Evolutionary conservation across 1,140 invertebrate genomes (phyloP), one percentile per base, ranked within the genome.

Genomic region (Drosophila nigromelanica): DNA sequence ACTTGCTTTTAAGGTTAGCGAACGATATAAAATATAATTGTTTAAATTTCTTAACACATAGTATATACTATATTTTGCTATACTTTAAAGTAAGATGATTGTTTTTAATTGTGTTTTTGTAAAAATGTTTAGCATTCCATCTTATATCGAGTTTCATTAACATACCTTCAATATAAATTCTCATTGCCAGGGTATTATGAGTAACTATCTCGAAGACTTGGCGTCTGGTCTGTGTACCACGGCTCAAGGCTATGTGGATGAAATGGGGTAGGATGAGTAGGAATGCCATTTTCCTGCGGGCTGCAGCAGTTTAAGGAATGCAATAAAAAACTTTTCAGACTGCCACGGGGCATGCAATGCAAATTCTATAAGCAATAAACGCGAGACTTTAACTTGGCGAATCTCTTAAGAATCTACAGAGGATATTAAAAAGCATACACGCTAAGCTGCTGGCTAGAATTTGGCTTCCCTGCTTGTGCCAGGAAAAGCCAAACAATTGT

Each of bases 311-410:
- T 78, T 60, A 72, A 76, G 78, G 71, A 86, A 86, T 86, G 83
- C 82, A 86, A 86, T 86, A 89, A 89, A 86, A 87, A 86, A 86
- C 78, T 89, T 86, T 82, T 82, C 78, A 86, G 82, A 86, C 82
- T 71, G 76, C 68, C 71, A 47, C 8, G 33, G 52, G 73, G 60
- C 21, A 73, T 76, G 82, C 79, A 78, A 82, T 86, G 83, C 83
- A 87, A 86, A 86, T 78, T 87, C 71, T 79, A 43, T 64, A 78
- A 67, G 64, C 72, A 78, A 73, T 62, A 63, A 69, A 60, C 47
- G 54, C 51, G 18, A 35, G 48, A 47, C 70, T 78, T 78, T 74
- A 81, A 42, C 69, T 54, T 66, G 24, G 35, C 37, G 51, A 64
- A 71, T 64, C 70, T 62, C 58, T 48, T 40, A 35, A 30, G 67